Percentiles rank a stretch among this genome's conserved stretches.
phyloP scores from a whole-genome alignment of 23 tunicate species.

The Ciona savignyi region DNA sequence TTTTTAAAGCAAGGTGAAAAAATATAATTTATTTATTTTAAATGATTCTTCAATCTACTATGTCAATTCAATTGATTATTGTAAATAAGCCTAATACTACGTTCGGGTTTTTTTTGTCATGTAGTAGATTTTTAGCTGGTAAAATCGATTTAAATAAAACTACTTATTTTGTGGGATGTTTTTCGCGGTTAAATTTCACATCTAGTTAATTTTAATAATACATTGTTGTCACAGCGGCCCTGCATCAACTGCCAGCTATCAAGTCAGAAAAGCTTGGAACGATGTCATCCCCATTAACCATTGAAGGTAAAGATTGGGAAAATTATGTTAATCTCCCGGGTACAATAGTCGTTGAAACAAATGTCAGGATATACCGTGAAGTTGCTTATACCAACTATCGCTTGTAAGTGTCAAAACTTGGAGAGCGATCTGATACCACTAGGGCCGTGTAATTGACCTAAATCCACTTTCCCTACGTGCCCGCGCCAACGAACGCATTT shows the following conservation, averaged over 20 bases:
- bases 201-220: neutral
- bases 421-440: neutral
- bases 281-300: slow-evolving; percentile 29
- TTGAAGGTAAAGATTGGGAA: slow-evolving; percentile 52
- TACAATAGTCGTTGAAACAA: neutral
- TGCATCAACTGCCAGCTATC: slow-evolving; percentile 33
- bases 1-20: slow-evolving; percentile 82
- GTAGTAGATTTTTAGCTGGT: no score
- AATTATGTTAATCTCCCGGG: neutral
- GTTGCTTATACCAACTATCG: slow-evolving; percentile 1
- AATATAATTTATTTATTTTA: no score
- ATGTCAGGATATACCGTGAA: neutral
- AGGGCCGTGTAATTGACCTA: neutral
- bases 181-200: no score
- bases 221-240: slow-evolving; percentile 25
- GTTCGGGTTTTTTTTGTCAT: no score
- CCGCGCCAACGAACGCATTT: neutral
- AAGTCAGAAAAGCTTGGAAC: slow-evolving; percentile 29
- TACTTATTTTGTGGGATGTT: no score
- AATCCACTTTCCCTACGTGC: neutral
- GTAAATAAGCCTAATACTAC: no score
- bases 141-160: no score
- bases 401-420: slow-evolving; percentile 8
- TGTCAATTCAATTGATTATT: no score
- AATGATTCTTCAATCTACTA: no score